phyloP scores from a whole-genome alignment of 2,888 invertebrate genomes.

The Bembecia ichneumoniformis region DNA sequence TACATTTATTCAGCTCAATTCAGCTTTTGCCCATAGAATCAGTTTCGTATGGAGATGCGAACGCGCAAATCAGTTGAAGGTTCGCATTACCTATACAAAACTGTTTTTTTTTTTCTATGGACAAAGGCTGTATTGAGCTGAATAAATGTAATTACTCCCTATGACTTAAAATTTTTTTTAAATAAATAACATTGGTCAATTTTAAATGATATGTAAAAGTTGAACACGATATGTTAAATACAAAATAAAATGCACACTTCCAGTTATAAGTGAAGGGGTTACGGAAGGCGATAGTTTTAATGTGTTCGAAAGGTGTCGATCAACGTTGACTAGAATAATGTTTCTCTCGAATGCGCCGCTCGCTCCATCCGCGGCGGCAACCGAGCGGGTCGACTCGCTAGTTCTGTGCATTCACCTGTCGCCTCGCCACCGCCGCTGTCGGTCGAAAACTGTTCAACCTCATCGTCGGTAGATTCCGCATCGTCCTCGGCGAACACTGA shows the following conservation, averaged over 20 bases:
- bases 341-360: slow-evolving; percentile 81
- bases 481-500: slow-evolving; percentile 85
- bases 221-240: slow-evolving; percentile 44
- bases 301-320: slow-evolving; percentile 29
- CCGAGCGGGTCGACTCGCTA: slow-evolving; percentile 47
- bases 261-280: neutral
- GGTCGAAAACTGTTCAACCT: slow-evolving; percentile 87
- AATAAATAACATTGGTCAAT: slow-evolving; percentile 13
- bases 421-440: slow-evolving; percentile 79
- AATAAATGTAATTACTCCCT: too few relatives aligned
- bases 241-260: slow-evolving; percentile 16
- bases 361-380: slow-evolving; percentile 47
- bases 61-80: too few relatives aligned
- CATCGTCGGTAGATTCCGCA: slow-evolving; percentile 84
- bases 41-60: too few relatives aligned
- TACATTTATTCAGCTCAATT: too few relatives aligned
- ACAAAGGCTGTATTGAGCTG: too few relatives aligned
- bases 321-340: slow-evolving; percentile 77
- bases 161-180: too few relatives aligned
- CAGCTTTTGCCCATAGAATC: too few relatives aligned
- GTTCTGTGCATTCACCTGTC: slow-evolving; percentile 53
- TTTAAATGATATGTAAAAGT: slow-evolving; percentile 54
- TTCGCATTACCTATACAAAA: too few relatives aligned
- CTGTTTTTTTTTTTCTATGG: too few relatives aligned
- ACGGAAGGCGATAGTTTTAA: slow-evolving; percentile 54